Conservation (phyloP, 2,797 vertebrate genomes). For the Coracias cyanogaster region DNA sequence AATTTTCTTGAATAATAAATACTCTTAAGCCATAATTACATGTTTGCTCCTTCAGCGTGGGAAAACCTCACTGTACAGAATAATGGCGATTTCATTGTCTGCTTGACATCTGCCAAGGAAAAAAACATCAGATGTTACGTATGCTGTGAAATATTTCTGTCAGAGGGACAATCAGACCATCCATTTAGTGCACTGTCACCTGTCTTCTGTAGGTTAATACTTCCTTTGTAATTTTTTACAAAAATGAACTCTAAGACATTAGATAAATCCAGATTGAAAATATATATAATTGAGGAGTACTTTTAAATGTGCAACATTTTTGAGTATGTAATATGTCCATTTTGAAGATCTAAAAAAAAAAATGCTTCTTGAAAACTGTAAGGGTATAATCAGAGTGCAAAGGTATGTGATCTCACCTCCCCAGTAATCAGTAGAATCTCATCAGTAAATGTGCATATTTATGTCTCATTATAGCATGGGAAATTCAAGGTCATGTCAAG, state of each 20-base stretch:
- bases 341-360: background rate
- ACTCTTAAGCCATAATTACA: background rate
- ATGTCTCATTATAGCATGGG: slow-evolving; percentile 32
- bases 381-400: background rate
- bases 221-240: background rate
- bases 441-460: background rate
- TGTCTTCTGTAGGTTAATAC: background rate
- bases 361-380: background rate
- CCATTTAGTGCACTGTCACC: background rate
- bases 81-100: background rate
- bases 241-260: background rate
- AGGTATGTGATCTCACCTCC: background rate
- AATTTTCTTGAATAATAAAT: background rate
- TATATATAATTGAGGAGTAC: background rate
- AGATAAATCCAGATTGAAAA: background rate
- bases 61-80: background rate
- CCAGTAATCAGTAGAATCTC: background rate
- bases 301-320: background rate
- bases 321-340: background rate
- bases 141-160: background rate
- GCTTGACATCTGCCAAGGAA: background rate
- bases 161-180: background rate
- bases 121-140: background rate
- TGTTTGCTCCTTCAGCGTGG: background rate
- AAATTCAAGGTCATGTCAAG: slow-evolving; percentile 48